Base-by-base conservation (phyloP, 2,797 vertebrate genomes). In the Australoheros facetus region DNA sequence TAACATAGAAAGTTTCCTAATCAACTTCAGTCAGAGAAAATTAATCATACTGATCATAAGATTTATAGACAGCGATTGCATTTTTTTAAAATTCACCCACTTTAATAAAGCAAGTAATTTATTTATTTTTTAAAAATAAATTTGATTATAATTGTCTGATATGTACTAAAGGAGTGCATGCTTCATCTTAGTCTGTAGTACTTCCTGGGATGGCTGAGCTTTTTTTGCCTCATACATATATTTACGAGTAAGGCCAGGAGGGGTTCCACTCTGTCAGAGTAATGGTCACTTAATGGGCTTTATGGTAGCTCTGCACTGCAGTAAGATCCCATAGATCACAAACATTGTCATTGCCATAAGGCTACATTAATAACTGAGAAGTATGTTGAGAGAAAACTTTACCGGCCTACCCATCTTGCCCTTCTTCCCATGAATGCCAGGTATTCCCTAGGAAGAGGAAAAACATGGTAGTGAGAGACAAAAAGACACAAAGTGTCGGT, bases 321-420 rank as follows among this genome's bases (percentile, higher is more conserved):
- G 28, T 57, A 75, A 69, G 23, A 69, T 55, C 60, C 51, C 51
- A 84, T 54, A 83, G 59, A 88, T 85, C 81, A 88, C 86, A 82
- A 86, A 71, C 57, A 79, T 14, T 55, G 56, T 71, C 73, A 56
- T 76, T 75, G 59, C 80, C 75, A 80, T 12, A 28, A 69, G 59
- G 70, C 69, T 45, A 66, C 78, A 82, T 82, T 80, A 72, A 78
- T 80, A 88, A 88, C 94, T 96, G 95, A 95, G 80, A 97, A 98
- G 90, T 96, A 97, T 97, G 97, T 95, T 96, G 96, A 97, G 97
- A 97, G 93, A 98, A 98, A 98, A 97, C 97, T 98, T 98, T 99
- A 99, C 98, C 98, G 97, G 97, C 97, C 97, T 98, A 98, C 98
- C 98, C 97, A 97, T 98, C 97, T 97, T 96, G 97, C 98, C 98